Evolutionary conservation across 2,888 invertebrate genomes (phyloP).

Genomic region (Emmelina monodactyla): DNA sequence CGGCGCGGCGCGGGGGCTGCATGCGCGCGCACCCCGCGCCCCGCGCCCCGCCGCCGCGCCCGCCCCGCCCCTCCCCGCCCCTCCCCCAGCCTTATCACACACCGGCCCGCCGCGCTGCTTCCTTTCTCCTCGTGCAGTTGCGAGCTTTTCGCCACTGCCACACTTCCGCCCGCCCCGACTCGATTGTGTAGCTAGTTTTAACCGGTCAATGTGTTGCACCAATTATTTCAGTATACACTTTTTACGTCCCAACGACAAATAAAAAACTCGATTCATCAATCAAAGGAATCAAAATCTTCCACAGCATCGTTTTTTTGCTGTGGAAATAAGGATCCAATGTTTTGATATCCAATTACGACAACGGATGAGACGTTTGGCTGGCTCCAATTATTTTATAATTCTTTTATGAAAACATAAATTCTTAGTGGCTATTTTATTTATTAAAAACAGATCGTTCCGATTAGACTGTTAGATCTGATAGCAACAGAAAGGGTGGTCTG

Average conservation of each 20-base stretch:
- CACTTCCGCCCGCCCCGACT: conserved; percentile 55
- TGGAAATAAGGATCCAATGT: too few relatives aligned
- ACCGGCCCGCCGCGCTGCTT: conserved; percentile 58
- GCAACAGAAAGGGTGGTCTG: too few relatives aligned
- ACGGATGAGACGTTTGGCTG: too few relatives aligned
- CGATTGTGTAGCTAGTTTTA: conserved; percentile 41
- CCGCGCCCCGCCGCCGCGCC: conserved; percentile 22
- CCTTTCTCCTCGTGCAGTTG: conserved; percentile 64
- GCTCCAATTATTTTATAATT: too few relatives aligned
- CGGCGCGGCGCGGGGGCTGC: conserved; percentile 52
- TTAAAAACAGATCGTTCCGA: too few relatives aligned
- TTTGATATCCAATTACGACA: too few relatives aligned
- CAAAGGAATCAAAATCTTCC: too few relatives aligned
- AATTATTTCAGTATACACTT: conserved; percentile 31
- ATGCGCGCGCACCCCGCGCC: conserved; percentile 53
- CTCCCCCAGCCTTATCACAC: conserved; percentile 39
- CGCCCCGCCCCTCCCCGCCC: conserved; percentile 30
- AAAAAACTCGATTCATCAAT: too few relatives aligned
- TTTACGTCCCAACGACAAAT: background rate
- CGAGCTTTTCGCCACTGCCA: conserved; percentile 63
- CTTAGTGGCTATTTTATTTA: too few relatives aligned
- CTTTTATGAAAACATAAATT: too few relatives aligned
- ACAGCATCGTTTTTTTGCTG: too few relatives aligned
- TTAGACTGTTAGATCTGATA: too few relatives aligned
- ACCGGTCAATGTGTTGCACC: conserved; percentile 45